These are phyloP conservation scores for Eupithecia pulchellata DNA, from an alignment of 2,888 invertebrate genomes.

Conservation along the genomic window DNA sequence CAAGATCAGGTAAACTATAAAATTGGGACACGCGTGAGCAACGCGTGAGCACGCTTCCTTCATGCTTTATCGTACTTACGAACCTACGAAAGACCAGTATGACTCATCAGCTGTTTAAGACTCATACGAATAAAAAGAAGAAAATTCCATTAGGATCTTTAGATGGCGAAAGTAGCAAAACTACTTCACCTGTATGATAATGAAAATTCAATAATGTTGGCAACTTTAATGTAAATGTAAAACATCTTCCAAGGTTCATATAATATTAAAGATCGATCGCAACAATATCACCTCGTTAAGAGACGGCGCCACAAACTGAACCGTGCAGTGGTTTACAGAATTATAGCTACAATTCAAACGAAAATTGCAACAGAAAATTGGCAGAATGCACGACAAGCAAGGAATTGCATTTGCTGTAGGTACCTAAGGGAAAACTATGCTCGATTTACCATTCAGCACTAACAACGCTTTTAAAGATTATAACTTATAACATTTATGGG, in stretches of 20 bases:
- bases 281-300: conserved; percentile 4
- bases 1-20: conserved; percentile 89
- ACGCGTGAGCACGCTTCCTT: too few species aligned
- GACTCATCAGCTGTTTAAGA: neutral
- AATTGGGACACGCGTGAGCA: neutral
- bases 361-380: neutral
- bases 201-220: neutral
- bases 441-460: neutral
- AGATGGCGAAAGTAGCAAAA: too few species aligned
- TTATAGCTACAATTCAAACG: neutral
- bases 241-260: too few species aligned
- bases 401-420: neutral
- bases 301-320: neutral
- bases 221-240: neutral
- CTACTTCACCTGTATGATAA: neutral
- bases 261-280: neutral
- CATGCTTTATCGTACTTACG: neutral
- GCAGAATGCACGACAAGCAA: neutral
- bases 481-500: too few species aligned
- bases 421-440: neutral
- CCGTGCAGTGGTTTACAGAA: neutral
- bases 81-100: neutral
- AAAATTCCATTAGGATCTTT: neutral
- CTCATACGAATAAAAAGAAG: too few species aligned
- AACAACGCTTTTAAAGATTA: neutral